Evolutionary conservation across 2,797 vertebrate genomes (phyloP).

Genomic region (Labeo calbasu): DNA sequence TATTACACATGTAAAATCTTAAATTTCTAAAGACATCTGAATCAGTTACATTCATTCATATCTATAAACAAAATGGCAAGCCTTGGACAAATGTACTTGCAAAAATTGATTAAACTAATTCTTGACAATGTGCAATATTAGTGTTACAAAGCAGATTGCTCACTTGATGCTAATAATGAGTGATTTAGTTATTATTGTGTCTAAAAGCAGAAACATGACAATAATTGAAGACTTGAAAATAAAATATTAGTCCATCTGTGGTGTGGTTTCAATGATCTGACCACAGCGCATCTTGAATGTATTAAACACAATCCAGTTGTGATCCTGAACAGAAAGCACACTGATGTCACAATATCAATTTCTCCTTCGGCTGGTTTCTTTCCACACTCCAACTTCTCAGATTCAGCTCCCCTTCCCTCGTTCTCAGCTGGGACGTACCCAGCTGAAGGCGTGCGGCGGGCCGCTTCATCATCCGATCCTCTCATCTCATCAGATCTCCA

Average conservation of each 20-base stretch:
- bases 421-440: conserved; percentile 16
- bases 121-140: background rate
- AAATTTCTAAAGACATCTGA: background rate
- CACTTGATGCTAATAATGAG: background rate
- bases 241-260: background rate
- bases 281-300: conserved; percentile 6
- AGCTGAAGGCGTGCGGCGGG: conserved; percentile 7
- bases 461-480: conserved; percentile 80
- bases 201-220: background rate
- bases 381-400: conserved; percentile 9
- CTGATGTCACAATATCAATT: background rate
- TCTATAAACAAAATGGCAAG: background rate
- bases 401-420: conserved; percentile 10
- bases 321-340: background rate
- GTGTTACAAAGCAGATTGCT: background rate
- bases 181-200: background rate
- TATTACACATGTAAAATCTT: background rate
- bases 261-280: conserved; percentile 20
- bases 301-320: conserved; percentile 11
- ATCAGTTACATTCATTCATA: background rate
- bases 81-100: background rate
- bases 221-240: background rate
- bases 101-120: background rate
- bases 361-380: conserved; percentile 3
- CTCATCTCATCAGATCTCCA: conserved; percentile 85